Conservation (phyloP, 1,140 invertebrate genomes). For the Neodiprion lecontei region DNA sequence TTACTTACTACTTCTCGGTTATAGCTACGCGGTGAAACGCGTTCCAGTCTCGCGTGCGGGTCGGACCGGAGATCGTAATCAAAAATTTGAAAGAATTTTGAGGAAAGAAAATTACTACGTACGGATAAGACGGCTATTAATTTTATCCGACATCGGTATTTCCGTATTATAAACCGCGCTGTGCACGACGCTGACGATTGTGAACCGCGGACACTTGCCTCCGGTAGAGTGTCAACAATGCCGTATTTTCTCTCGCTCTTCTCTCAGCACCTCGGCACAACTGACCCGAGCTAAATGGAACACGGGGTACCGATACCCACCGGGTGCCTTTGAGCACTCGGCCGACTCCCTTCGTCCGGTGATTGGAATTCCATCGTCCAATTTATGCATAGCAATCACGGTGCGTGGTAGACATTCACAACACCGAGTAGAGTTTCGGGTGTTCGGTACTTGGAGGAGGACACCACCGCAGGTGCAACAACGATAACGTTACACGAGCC, state of each 20-base stretch:
- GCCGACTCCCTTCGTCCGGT: slow-evolving; percentile 9
- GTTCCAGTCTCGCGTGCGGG: no score
- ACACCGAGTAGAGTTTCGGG: background rate
- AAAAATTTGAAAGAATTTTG: no score
- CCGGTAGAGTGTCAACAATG: no score
- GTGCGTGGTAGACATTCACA: background rate
- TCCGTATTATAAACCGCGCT: no score
- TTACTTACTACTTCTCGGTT: no score
- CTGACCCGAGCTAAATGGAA: background rate
- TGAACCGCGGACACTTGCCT: no score
- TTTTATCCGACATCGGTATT: no score
- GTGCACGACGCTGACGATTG: no score
- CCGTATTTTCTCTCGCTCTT: background rate
- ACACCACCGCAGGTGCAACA: background rate
- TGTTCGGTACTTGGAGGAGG: background rate
- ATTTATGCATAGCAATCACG: slow-evolving; percentile 16
- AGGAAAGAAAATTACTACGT: no score
- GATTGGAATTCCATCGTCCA: slow-evolving; percentile 17
- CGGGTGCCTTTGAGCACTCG: slow-evolving; percentile 5
- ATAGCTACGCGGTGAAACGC: no score
- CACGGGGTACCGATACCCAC: slow-evolving; percentile 2
- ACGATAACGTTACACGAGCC: background rate
- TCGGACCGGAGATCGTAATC: no score
- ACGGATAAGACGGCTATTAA: no score
- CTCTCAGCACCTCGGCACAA: background rate